A percentile compares a stretch with the other conserved stretches of the same genome.
Evolutionary conservation across 2,888 invertebrate genomes (phyloP).

Genomic region (Cheilosia impressa): DNA sequence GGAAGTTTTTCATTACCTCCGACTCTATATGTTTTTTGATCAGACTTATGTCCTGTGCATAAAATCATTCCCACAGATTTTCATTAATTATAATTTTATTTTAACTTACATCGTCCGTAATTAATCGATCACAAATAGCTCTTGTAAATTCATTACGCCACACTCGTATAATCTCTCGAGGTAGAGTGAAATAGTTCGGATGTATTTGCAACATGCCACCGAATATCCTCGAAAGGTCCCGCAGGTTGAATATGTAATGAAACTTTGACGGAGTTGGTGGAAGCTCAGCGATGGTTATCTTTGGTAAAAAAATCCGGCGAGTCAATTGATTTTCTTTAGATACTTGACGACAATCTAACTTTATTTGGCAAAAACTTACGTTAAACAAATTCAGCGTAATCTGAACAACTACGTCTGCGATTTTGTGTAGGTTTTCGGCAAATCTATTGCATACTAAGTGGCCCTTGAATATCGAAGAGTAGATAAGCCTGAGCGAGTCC

Average conservation of each 20-base stretch:
- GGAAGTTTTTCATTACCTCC: slow-evolving; percentile 85
- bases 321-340: no score
- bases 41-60: slow-evolving; percentile 86
- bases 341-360: no score
- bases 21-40: slow-evolving; percentile 86
- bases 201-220: slow-evolving; percentile 92
- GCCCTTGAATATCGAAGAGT: slow-evolving; percentile 91
- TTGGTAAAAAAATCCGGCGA: slow-evolving; percentile 60
- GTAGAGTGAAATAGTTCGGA: slow-evolving; percentile 88
- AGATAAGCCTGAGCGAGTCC: slow-evolving; percentile 91
- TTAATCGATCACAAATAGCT: slow-evolving; percentile 94
- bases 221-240: slow-evolving; percentile 93
- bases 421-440: slow-evolving; percentile 86
- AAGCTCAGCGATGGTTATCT: slow-evolving; percentile 90
- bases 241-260: slow-evolving; percentile 97
- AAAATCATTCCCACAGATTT: not conserved
- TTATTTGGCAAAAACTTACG: slow-evolving; percentile 82
- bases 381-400: slow-evolving; percentile 94
- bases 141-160: slow-evolving; percentile 96
- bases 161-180: slow-evolving; percentile 90
- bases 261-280: slow-evolving; percentile 97
- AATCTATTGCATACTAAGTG: slow-evolving; percentile 88
- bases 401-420: slow-evolving; percentile 88
- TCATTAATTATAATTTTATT: not conserved
- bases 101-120: slow-evolving; percentile 86